A percentile compares a stretch with the other conserved stretches of the same genome.
These are phyloP conservation scores for Paragorgia papillata DNA, from an alignment of 92 coral and sea anemone species.

Conservation along the genomic window DNA sequence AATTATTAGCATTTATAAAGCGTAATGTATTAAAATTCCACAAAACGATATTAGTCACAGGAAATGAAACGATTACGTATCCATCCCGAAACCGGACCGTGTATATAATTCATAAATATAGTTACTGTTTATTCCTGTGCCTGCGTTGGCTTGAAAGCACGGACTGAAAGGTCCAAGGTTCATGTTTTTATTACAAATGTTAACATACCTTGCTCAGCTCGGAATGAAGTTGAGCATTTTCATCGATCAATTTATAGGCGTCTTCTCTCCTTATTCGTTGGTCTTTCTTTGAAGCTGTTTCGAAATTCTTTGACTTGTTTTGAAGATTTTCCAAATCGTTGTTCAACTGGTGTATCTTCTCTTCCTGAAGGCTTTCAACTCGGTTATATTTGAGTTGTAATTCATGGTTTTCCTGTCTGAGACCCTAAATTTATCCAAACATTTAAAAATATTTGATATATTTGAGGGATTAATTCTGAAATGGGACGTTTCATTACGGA, in stretches of 20 bases:
- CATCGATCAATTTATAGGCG: conserved; percentile 77
- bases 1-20: too few relatives aligned
- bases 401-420: conserved; percentile 91
- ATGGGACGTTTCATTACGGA: too few relatives aligned
- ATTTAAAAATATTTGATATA: neutral
- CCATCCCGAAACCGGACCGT: too few relatives aligned
- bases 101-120: too few relatives aligned
- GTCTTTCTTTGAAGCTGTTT: conserved; percentile 81
- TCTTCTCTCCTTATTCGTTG: conserved; percentile 68
- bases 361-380: conserved; percentile 74
- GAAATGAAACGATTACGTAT: too few relatives aligned
- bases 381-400: conserved; percentile 78
- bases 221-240: conserved; percentile 78
- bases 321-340: conserved; percentile 77
- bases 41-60: too few relatives aligned
- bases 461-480: too few relatives aligned
- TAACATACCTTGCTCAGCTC: conserved; percentile 75
- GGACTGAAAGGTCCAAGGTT: conserved; percentile 11
- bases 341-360: conserved; percentile 79
- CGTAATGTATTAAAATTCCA: too few relatives aligned
- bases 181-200: neutral
- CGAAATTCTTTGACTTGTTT: conserved; percentile 75
- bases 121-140: too few relatives aligned
- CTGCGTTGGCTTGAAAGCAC: neutral
- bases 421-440: conserved; percentile 52